phyloP scores from a whole-genome alignment of 2,113 vertebrate species.

The Galeopterus variegatus region DNA sequence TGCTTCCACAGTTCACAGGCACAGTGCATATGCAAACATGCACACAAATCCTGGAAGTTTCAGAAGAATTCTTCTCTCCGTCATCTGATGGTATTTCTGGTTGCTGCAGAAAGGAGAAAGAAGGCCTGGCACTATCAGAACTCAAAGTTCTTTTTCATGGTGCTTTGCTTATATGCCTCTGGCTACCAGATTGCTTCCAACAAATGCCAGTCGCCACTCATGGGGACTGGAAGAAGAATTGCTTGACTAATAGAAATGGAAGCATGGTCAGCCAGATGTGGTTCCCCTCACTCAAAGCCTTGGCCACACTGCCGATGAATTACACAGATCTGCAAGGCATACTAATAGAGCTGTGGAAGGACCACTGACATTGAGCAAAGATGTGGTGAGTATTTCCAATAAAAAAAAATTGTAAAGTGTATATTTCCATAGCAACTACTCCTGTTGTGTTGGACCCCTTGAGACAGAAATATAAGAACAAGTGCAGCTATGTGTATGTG shows the following conservation, averaged over 20 bases:
- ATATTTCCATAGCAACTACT: conserved; percentile 41
- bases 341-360: not conserved
- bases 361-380: not conserved
- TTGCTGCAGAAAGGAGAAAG: not conserved
- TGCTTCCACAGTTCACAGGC: conserved; percentile 2
- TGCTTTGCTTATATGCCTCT: not conserved
- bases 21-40: not conserved
- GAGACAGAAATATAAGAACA: not conserved
- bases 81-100: not conserved
- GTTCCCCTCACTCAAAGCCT: not conserved
- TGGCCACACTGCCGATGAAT: not conserved
- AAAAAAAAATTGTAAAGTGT: not conserved
- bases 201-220: not conserved
- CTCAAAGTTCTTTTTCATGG: not conserved
- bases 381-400: not conserved
- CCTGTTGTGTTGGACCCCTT: not conserved
- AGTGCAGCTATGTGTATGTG: not conserved
- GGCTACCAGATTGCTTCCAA: not conserved
- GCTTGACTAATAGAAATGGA: not conserved
- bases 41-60: not conserved
- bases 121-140: not conserved
- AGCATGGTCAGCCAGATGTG: not conserved
- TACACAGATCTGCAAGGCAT: not conserved
- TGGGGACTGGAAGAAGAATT: not conserved
- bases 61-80: not conserved